These are phyloP conservation scores for Montipora foliosa DNA, from an alignment of 64 coral and sea anemone genomes.

Conservation along the genomic window DNA sequence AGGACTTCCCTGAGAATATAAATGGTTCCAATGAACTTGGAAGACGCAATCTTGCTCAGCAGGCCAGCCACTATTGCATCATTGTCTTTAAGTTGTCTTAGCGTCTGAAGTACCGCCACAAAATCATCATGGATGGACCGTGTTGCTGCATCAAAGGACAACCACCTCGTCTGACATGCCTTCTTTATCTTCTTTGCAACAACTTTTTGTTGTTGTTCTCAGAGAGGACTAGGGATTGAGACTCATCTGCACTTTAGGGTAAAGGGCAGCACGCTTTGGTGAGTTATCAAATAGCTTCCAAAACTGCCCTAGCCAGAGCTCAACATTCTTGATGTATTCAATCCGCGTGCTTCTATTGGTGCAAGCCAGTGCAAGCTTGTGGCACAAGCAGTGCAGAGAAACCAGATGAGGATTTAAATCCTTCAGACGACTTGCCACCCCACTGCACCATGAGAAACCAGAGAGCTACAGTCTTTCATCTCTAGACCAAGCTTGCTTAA, in stretches of 20 bases:
- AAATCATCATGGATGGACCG: background rate
- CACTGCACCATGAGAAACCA: conserved; percentile 38
- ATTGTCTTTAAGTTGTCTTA: background rate
- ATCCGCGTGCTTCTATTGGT: conserved; percentile 32
- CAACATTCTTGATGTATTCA: conserved; percentile 37
- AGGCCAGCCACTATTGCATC: background rate
- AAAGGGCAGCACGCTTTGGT: too few species aligned
- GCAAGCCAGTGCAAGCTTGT: background rate
- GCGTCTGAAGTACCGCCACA: background rate
- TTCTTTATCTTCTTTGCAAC: background rate
- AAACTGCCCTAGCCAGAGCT: too few species aligned
- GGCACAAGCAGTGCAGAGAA: conserved; percentile 68
- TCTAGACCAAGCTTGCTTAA: conserved; percentile 9
- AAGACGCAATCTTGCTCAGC: background rate
- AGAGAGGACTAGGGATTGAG: background rate
- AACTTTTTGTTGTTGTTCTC: background rate
- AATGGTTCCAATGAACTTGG: background rate
- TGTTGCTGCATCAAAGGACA: conserved; percentile 25
- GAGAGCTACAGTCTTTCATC: background rate
- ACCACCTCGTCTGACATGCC: background rate
- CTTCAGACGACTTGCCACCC: conserved; percentile 27
- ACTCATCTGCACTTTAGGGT: too few species aligned
- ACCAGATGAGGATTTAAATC: conserved; percentile 10
- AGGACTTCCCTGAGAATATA: background rate
- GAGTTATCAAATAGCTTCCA: too few species aligned